Evolutionary conservation across 2,113 vertebrate genomes (phyloP).

Genomic region (Thymallus thymallus): DNA sequence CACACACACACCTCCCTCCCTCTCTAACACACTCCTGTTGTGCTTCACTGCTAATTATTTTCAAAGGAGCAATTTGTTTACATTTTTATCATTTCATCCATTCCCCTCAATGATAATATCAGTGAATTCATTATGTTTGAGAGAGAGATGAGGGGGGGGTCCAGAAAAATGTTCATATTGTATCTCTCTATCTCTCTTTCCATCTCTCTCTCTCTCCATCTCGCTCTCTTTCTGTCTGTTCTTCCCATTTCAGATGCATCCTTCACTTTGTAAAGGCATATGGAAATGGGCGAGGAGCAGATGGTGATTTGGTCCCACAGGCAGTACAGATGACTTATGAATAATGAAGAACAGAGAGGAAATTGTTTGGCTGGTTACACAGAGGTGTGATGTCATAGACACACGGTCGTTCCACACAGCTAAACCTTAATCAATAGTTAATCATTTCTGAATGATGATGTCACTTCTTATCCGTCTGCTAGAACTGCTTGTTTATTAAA

Average conservation of each 20-base stretch:
- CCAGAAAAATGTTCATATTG: slow-evolving; percentile 20
- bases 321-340: slow-evolving; percentile 59
- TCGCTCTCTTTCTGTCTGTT: neutral
- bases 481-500: slow-evolving; percentile 55
- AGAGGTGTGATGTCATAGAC: slow-evolving; percentile 53
- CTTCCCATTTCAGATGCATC: slow-evolving; percentile 42
- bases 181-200: neutral
- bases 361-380: slow-evolving; percentile 52
- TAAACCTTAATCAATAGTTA: slow-evolving; percentile 58
- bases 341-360: slow-evolving; percentile 61
- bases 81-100: slow-evolving; percentile 51
- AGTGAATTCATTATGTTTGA: slow-evolving; percentile 52
- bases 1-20: slow-evolving; percentile 20
- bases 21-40: slow-evolving; percentile 24
- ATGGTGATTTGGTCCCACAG: slow-evolving; percentile 54
- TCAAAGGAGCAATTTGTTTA: slow-evolving; percentile 48
- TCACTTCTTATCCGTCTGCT: slow-evolving; percentile 42
- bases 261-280: slow-evolving; percentile 43
- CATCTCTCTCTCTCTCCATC: slow-evolving; percentile 3
- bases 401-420: slow-evolving; percentile 11
- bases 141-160: slow-evolving; percentile 44
- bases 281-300: slow-evolving; percentile 55
- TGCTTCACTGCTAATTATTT: slow-evolving; percentile 32
- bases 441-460: slow-evolving; percentile 28
- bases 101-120: slow-evolving; percentile 47